Evolutionary conservation across 2,113 vertebrate genomes (phyloP).

Genomic region (Hippocampus abdominalis): DNA sequence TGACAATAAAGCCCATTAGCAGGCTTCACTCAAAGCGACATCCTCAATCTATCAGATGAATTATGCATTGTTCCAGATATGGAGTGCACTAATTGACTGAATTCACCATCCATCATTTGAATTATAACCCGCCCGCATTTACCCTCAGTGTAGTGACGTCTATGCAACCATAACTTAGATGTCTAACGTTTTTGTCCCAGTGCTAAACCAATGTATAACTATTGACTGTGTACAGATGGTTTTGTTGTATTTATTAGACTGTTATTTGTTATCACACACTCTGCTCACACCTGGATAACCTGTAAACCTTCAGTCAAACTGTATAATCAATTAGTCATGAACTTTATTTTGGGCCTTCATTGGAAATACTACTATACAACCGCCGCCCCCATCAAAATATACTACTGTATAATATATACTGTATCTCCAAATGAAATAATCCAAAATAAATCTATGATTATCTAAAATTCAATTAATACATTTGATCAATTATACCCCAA

Average conservation of each 20-base stretch:
- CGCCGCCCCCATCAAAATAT: too few relatives aligned
- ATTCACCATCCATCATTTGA: constrained; percentile 56
- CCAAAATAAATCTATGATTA: too few relatives aligned
- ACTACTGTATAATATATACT: too few relatives aligned
- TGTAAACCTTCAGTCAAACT: background rate
- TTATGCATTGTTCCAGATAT: constrained; percentile 72
- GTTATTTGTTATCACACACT: background rate
- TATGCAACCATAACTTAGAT: background rate
- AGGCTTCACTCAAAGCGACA: constrained; percentile 66
- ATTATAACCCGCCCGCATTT: constrained; percentile 37
- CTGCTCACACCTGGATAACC: background rate
- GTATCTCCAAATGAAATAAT: too few relatives aligned
- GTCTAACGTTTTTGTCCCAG: background rate
- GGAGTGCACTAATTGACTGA: constrained; percentile 57
- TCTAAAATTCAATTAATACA: too few relatives aligned
- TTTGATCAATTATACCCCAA: too few relatives aligned
- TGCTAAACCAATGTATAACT: background rate
- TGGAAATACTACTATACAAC: too few relatives aligned
- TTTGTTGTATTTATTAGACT: background rate
- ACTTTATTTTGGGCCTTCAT: too few relatives aligned
- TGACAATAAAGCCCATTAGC: constrained; percentile 65
- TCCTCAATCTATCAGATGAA: constrained; percentile 66
- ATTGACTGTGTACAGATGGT: background rate
- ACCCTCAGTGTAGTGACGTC: background rate
- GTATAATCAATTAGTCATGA: background rate